Evolutionary conservation across 2,888 invertebrate genomes (phyloP).

Genomic region (Microdon myrmicae): DNA sequence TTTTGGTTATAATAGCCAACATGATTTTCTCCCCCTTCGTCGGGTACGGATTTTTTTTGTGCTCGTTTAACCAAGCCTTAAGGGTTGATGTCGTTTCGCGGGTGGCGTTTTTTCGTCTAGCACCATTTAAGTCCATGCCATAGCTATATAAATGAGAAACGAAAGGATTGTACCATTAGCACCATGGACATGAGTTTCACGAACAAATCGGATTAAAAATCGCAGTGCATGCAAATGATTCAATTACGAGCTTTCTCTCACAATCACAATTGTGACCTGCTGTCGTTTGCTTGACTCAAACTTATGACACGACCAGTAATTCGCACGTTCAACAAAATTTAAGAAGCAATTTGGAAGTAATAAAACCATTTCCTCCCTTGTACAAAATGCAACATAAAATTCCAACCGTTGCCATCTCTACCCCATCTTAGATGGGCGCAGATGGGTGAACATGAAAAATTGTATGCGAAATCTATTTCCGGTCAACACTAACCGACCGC

Average conservation of each 20-base stretch:
- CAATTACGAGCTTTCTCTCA: constrained; percentile 37
- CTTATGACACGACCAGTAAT: constrained; percentile 4
- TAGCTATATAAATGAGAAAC: constrained; percentile 72
- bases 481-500: constrained; percentile 31
- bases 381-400: constrained; percentile 6
- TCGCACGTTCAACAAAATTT: constrained; percentile 17
- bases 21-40: constrained; percentile 99
- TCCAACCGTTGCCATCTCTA: background rate
- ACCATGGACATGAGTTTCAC: constrained; percentile 11
- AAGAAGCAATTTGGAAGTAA: constrained; percentile 8
- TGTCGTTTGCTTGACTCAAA: background rate
- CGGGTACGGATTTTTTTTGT: constrained; percentile 99
- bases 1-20: constrained; percentile 98
- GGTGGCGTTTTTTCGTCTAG: constrained; percentile 97
- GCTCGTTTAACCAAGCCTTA: constrained; percentile 98
- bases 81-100: constrained; percentile 97
- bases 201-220: constrained; percentile 47
- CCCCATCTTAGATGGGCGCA: too few relatives aligned
- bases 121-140: constrained; percentile 94
- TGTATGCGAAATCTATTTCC: constrained; percentile 29
- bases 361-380: constrained; percentile 4
- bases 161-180: constrained; percentile 18
- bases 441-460: constrained; percentile 5
- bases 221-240: constrained; percentile 47
- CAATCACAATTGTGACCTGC: constrained; percentile 6